Conservation (phyloP, 2,888 invertebrate species). For the Drosophila putrida region DNA sequence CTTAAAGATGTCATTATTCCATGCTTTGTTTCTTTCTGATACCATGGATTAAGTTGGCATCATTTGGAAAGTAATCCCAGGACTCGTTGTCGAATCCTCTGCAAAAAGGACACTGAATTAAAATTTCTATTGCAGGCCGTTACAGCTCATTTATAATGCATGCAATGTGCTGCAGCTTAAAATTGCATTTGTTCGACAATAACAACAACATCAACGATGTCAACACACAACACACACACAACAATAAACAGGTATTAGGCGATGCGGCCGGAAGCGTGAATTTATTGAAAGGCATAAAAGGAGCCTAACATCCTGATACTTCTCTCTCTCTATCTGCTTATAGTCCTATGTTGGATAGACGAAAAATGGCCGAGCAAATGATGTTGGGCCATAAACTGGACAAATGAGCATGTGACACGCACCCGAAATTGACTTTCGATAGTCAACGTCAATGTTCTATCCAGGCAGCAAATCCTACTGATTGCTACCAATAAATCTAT, state of each 20-base stretch:
- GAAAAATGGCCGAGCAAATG: slow-evolving; percentile 59
- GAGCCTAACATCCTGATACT: slow-evolving; percentile 23
- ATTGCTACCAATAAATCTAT: slow-evolving; percentile 76
- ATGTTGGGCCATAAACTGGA: slow-evolving; percentile 75
- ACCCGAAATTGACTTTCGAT: slow-evolving; percentile 80
- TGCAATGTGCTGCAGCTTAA: slow-evolving; percentile 49
- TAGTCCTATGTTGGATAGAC: background rate
- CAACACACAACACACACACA: slow-evolving; percentile 35
- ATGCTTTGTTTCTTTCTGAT: slow-evolving; percentile 5
- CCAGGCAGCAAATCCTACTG: slow-evolving; percentile 63
- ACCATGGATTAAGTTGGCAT: slow-evolving; percentile 8
- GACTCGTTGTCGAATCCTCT: slow-evolving; percentile 8
- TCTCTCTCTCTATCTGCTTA: too few species aligned
- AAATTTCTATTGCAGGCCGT: slow-evolving; percentile 18
- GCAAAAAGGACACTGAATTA: slow-evolving; percentile 28
- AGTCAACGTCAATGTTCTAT: slow-evolving; percentile 50
- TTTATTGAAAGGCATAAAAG: slow-evolving; percentile 78
- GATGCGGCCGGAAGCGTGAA: slow-evolving; percentile 63
- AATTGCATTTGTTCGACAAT: slow-evolving; percentile 51
- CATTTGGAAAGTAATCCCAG: slow-evolving; percentile 9
- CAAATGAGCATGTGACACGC: slow-evolving; percentile 79
- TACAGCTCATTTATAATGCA: slow-evolving; percentile 61
- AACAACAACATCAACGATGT: slow-evolving; percentile 13
- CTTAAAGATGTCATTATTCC: slow-evolving; percentile 10
- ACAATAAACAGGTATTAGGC: slow-evolving; percentile 77